Evolutionary conservation across 1,140 invertebrate species (phyloP), one percentile per base, ranked within the genome.

Genomic region (Oreohelix idahoensis): DNA sequence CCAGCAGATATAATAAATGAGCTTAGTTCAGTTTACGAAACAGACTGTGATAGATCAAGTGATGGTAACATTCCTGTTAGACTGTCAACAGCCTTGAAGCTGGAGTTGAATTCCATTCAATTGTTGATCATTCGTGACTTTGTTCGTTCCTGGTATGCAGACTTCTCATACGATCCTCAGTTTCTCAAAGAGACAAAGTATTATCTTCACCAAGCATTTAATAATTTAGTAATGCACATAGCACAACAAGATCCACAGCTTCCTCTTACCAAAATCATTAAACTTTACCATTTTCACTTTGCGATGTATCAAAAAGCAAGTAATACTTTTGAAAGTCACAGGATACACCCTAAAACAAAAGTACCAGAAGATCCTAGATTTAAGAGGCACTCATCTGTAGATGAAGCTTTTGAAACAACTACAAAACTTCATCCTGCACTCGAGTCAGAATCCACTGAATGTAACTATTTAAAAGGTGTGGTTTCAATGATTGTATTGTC

Each of bases 371-470:
- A 35, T 45, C 49, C 26, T 53, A 70, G 29, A 76, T 51, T 79
- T 51, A 76, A 38, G n/a, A 53, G 70, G 66, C 49, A 35, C 80
- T 77, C 74, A 29, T 84, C 85, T 32, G 69, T 88, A 1, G 87
- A 89, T 35, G 85, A 88, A 69, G 88, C 85, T 36, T 89, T 87
- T 84, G 83, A 86, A 29, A 69, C 75, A 10, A 85, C 86, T 32
- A 86, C 84, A 79, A 49, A 76, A 0, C 85, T 86, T 73, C 88
- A 89, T 63, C 66, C 66, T 66, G 88, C 87, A 35, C 42, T 88
- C 20, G 84, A 84, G 71, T 83, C 74, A 23, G 35, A 35, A 36
- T 77, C 86, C 32, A 70, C 84, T 73, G 87, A 88, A 69, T 70
- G 75, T 10, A 80, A 80, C 23, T 87, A 88, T 80, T 39, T 89